These are phyloP conservation scores for Trachelus tabidus DNA, from an alignment of 2,888 invertebrate genomes.

Conservation along the genomic window DNA sequence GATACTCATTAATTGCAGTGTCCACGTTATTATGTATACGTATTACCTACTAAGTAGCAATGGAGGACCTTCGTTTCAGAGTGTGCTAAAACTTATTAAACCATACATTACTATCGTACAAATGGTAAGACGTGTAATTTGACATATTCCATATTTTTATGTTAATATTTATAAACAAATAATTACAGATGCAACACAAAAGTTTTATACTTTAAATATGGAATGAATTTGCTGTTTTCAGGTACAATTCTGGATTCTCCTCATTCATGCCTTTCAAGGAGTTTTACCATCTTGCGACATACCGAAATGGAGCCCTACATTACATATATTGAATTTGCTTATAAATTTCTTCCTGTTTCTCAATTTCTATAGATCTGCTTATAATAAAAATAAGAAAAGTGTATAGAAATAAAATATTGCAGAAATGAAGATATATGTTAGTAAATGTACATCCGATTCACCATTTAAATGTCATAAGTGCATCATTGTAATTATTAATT, in stretches of 20 bases:
- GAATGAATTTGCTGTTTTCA: slow-evolving; percentile 54
- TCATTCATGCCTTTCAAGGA: slow-evolving; percentile 69
- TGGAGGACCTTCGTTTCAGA: slow-evolving; percentile 70
- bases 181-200: neutral
- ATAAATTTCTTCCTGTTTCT: slow-evolving; percentile 77
- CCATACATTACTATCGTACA: slow-evolving; percentile 70
- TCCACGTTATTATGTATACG: slow-evolving; percentile 80
- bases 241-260: slow-evolving; percentile 74
- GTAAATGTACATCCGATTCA: neutral
- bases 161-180: neutral
- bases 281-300: slow-evolving; percentile 69
- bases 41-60: slow-evolving; percentile 74
- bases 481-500: neutral
- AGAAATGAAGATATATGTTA: neutral
- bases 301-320: slow-evolving; percentile 63
- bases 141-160: neutral
- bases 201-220: neutral
- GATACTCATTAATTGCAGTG: slow-evolving; percentile 72
- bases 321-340: slow-evolving; percentile 71
- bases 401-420: slow-evolving; percentile 6
- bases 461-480: neutral
- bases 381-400: slow-evolving; percentile 44
- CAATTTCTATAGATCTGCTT: slow-evolving; percentile 74
- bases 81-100: slow-evolving; percentile 70
- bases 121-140: slow-evolving; percentile 69